phyloP scores from a whole-genome alignment of 2,888 invertebrate species.

The Ormyrus rosae region DNA sequence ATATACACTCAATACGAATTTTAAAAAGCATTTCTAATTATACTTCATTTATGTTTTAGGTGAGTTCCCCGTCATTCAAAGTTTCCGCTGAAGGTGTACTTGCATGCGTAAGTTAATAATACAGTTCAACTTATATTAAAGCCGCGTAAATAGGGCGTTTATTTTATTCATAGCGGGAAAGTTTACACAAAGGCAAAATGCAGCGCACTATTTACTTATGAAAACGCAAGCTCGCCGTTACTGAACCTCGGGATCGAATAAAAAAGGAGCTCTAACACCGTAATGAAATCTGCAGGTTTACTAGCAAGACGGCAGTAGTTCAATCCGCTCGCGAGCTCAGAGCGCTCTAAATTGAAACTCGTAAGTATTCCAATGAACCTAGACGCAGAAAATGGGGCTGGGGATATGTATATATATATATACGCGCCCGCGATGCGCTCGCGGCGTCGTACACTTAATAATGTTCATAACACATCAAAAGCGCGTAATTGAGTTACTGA shows the following conservation, averaged over 20 bases:
- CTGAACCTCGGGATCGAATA: background rate
- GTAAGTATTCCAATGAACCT: conserved; percentile 36
- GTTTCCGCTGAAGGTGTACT: too few relatives aligned
- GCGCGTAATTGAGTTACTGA: conserved; percentile 21
- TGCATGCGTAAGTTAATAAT: too few relatives aligned
- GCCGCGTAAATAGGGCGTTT: too few relatives aligned
- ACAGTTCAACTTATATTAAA: too few relatives aligned
- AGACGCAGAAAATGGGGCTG: conserved; percentile 11
- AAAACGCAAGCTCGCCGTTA: too few relatives aligned
- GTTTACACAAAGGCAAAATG: background rate
- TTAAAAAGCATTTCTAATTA: too few relatives aligned
- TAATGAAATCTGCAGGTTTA: background rate
- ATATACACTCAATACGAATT: too few relatives aligned
- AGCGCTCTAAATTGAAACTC: conserved; percentile 38
- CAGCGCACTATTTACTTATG: too few relatives aligned
- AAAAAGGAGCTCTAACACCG: background rate
- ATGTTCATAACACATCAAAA: conserved; percentile 23
- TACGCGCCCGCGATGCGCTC: background rate
- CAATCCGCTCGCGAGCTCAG: conserved; percentile 7
- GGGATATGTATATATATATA: background rate
- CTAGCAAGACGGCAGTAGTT: background rate
- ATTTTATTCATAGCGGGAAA: too few relatives aligned
- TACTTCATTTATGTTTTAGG: too few relatives aligned
- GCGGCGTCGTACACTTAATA: conserved; percentile 14
- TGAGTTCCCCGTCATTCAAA: too few relatives aligned